Evolutionary conservation across 2,113 vertebrate genomes (phyloP).

Genomic region (Syngnathoides biaculeatus): DNA sequence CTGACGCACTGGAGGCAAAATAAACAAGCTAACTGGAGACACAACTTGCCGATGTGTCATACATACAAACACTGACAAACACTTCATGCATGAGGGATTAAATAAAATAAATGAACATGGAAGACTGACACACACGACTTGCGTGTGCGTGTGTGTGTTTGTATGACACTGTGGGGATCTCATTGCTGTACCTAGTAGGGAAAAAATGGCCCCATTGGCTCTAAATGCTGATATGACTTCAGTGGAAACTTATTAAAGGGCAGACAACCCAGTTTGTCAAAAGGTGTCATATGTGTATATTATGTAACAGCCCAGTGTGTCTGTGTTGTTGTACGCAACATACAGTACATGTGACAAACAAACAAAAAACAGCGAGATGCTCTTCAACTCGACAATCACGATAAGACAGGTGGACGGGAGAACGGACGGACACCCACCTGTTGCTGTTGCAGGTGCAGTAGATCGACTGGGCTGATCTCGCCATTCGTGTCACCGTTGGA

Average conservation of each 20-base stretch:
- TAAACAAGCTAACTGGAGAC: constrained; percentile 51
- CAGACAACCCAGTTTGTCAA: constrained; percentile 38
- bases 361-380: constrained; percentile 23
- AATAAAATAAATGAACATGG: constrained; percentile 20
- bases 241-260: constrained; percentile 46
- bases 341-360: constrained; percentile 18
- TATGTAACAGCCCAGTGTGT: constrained; percentile 34
- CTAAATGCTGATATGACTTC: background rate
- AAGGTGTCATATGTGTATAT: constrained; percentile 45
- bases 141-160: constrained; percentile 6
- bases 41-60: constrained; percentile 40
- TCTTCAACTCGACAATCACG: constrained; percentile 24
- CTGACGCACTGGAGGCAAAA: constrained; percentile 53
- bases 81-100: constrained; percentile 34
- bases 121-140: constrained; percentile 14
- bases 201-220: constrained; percentile 16
- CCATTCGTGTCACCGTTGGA: constrained; percentile 86
- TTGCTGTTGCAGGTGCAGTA: constrained; percentile 98
- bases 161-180: background rate
- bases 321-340: constrained; percentile 34
- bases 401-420: constrained; percentile 14
- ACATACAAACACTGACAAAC: constrained; percentile 32
- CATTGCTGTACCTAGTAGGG: background rate
- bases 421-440: constrained; percentile 75
- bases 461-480: constrained; percentile 91